Percentiles rank a stretch among this genome's conserved stretches.
Conservation (phyloP, 1,140 invertebrate species). For the Yoshiicerus persimilis region DNA sequence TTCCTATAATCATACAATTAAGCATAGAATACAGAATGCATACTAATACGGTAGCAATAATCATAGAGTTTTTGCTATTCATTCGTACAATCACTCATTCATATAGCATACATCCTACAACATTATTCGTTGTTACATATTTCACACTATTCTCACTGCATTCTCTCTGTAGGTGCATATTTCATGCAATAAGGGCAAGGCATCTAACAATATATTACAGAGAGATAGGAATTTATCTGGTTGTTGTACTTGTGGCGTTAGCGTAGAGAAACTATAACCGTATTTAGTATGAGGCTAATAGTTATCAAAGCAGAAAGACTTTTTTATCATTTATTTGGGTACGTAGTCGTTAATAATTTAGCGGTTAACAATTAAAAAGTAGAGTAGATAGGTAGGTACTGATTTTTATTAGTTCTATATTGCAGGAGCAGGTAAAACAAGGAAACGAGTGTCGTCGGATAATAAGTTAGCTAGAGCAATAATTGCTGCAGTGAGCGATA, state of each 20-base stretch:
- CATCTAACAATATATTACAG: not conserved
- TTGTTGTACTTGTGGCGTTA: too few species aligned
- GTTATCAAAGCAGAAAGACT: not conserved
- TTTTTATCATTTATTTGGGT: not conserved
- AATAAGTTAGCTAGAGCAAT: not conserved
- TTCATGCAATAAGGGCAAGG: not conserved
- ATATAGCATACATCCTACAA: not conserved
- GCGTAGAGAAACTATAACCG: too few species aligned
- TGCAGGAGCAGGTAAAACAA: not conserved
- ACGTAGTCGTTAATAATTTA: not conserved
- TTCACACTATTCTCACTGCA: not conserved
- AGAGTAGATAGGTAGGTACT: not conserved
- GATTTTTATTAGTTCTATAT: not conserved
- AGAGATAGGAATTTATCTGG: too few species aligned
- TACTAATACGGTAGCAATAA: too few species aligned
- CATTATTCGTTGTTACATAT: not conserved
- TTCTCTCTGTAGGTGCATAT: not conserved
- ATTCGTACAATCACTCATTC: not conserved
- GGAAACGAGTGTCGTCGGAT: not conserved
- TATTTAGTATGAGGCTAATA: too few species aligned
- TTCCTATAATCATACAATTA: too few species aligned
- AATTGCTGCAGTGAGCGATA: not conserved
- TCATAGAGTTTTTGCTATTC: too few species aligned
- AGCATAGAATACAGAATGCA: not conserved
- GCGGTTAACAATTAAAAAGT: not conserved